These are phyloP conservation scores for Morone chrysops DNA, from an alignment of 2,113 vertebrate genomes.

Conservation along the genomic window DNA sequence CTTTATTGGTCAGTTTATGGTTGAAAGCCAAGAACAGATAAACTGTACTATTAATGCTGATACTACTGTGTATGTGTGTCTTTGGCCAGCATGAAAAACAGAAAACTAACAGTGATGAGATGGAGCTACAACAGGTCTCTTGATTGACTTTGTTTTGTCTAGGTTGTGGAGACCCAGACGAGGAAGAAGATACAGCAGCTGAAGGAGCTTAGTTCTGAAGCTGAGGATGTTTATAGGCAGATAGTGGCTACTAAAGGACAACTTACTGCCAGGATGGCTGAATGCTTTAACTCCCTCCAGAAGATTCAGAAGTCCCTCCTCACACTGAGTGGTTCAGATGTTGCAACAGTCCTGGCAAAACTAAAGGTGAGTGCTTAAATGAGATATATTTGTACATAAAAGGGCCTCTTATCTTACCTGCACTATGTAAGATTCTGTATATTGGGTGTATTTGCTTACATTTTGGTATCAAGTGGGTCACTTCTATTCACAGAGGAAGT, in stretches of 20 bases:
- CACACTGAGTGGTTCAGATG: constrained; percentile 52
- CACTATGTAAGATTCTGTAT: too few relatives aligned
- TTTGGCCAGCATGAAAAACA: too few relatives aligned
- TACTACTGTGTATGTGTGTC: too few relatives aligned
- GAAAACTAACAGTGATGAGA: neutral
- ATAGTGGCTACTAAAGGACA: constrained; percentile 62
- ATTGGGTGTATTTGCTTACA: neutral
- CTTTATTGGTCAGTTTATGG: neutral
- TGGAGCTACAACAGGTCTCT: neutral
- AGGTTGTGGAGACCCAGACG: constrained; percentile 82
- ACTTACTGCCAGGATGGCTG: constrained; percentile 57
- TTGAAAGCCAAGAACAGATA: too few relatives aligned
- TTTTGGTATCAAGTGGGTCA: neutral
- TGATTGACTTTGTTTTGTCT: neutral
- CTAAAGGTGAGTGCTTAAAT: constrained; percentile 68
- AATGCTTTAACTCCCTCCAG: constrained; percentile 65
- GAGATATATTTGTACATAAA: neutral
- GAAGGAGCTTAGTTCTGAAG: constrained; percentile 76
- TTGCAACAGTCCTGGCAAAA: constrained; percentile 36
- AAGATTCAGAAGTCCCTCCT: constrained; percentile 64
- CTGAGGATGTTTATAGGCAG: constrained; percentile 71
- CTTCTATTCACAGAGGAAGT: neutral
- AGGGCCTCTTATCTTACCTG: too few relatives aligned
- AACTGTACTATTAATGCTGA: too few relatives aligned
- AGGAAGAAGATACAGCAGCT: constrained; percentile 77